Base-by-base conservation (phyloP, 2,113 vertebrate species). In the Motacilla tschutschensis region DNA sequence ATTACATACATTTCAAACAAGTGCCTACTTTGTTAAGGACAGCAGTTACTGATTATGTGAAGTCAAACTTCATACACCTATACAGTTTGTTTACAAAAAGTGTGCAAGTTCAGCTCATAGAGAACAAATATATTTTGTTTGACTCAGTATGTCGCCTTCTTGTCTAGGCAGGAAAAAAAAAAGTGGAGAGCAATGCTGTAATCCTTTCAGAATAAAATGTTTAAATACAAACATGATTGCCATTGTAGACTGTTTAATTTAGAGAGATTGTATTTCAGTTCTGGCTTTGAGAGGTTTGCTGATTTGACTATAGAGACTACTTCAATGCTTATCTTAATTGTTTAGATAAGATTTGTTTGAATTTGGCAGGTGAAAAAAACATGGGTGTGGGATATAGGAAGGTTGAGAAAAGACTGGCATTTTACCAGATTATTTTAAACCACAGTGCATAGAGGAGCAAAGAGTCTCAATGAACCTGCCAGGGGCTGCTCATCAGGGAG, bases 131-230 rank as follows among this genome's bases (percentile, higher is more conserved):
- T 67, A 95, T 96, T 97, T 95, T 96, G 95, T 97, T 97, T 96
- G 93, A 96, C 94, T 97, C 93, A 63, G 93, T 91, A 94, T 97
- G 98, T 97, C 97, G 97, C 98, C 98, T 98, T 97, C 97, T 98
- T 98, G 98, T 98, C 98, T 98, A 97, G 97, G 97, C 94, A 91
- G 90, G 40, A 33, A 87, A 97, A 96, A 96, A 97, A 97, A 97
- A 97, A 95, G 96, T 91, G 95, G 97, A 97, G 97, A 96, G 96
- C 89, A 85, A 95, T 94, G 94, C 97, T 97, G 97, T 97, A 98
- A 98, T 98, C 97, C 96, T 98, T 97, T 97, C 95, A 97, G 97
- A 98, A 98, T 97, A 98, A 98, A 97, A 98, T 97, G 97, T 98
- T 98, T 97, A 97, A 98, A 98, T 96, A 97, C 98, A 98, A 98